Base-by-base conservation (phyloP, 2,888 invertebrate species). In the Drosophila yooni region DNA sequence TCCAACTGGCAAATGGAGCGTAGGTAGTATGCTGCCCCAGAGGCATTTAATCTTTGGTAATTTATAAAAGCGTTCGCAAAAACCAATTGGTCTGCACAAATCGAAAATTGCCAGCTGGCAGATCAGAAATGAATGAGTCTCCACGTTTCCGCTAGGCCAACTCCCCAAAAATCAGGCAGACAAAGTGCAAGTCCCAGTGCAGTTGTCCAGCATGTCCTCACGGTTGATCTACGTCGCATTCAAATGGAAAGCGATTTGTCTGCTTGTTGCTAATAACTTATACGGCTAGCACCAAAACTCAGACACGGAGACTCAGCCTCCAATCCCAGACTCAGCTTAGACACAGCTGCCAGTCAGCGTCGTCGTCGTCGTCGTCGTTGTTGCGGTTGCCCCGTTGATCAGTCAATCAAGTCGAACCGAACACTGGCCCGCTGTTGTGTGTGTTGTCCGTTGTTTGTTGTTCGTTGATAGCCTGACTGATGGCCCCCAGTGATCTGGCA, bases 161-260 rank as follows among this genome's bases (percentile, higher is more conserved):
- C n/a, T 48, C 33, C 2, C 25, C 43, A 62, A 60, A 54, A 33
- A 52, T n/a, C n/a, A 15, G 31, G 10, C 15, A 56, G 38, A 58
- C 53, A 10, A 48, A 51, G 43, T 50, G 58, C 50, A 34, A 36
- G 29, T 58, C 15, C 36, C 40, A 61, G 18, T 40, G 29, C 25
- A 31, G 38, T 72, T 68, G 40, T 33, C 33, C 31, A 33, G 31
- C 78, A 74, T 66, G 72, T 88, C 81, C 84, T 84, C 85, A 87
- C 84, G 82, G 82, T 88, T 57, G 60, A 77, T 65, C 81, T 65
- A 33, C 31, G 51, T 65, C 48, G 69, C 74, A 82, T 82, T 81
- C 90, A 91, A 91, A 92, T 92, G 91, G 92, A 92, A 92, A 92
- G 92, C 92, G 91, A 92, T 92, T 92, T 91, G 92, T 91, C 92